Evolutionary conservation across 1,140 invertebrate species (phyloP), one percentile per base, ranked within the genome.

Genomic region (Periplaneta americana): DNA sequence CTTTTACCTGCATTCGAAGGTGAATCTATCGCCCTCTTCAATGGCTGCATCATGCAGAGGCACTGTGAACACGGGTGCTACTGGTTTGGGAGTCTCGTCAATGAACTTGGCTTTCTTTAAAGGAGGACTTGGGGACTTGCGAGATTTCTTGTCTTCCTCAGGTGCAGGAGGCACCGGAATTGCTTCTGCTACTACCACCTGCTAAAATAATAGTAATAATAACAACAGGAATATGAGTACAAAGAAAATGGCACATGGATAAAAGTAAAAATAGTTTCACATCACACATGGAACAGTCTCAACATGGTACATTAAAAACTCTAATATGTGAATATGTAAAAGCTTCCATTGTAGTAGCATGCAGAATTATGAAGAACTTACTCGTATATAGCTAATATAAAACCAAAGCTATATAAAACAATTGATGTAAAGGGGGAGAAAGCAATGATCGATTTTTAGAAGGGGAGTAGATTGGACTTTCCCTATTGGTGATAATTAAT

Each of bases 21-120:
- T 91, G 81, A 95, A 92, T 81, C 89, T 92, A 81, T 90, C 91
- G 74, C 95, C 95, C 87, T 96, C 96, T 57, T 93, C 91, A 34
- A 96, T 92, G 4, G 93, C 91, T 1, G 93, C 91, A 84, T 95
- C 93, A 80, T 91, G 91, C 0, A 97, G 87, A 3, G 92, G 92
- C 35, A 91, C 86, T 4, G 89, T 89, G 82, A 95, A 95, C 5
- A 89, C 85, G 1, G 93, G 92, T 22, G 84, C 86, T 84, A 84
- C 86, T 86, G 48, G 87, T 85, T 75, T 85, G 82, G 39, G 88
- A 85, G 81, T 86, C 84, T 82, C 89, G 86, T 87, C 89, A 84
- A 86, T 83, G 18, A 85, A 83, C 83, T 86, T 83, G 32, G 85
- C 83, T 2, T 85, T 83, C 66, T 85, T 85, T 37, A 81, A 83